Percentiles rank a stretch among this genome's conserved stretches.
Evolutionary conservation across 2,888 invertebrate genomes (phyloP).

Genomic region (Lithosia quadra): DNA sequence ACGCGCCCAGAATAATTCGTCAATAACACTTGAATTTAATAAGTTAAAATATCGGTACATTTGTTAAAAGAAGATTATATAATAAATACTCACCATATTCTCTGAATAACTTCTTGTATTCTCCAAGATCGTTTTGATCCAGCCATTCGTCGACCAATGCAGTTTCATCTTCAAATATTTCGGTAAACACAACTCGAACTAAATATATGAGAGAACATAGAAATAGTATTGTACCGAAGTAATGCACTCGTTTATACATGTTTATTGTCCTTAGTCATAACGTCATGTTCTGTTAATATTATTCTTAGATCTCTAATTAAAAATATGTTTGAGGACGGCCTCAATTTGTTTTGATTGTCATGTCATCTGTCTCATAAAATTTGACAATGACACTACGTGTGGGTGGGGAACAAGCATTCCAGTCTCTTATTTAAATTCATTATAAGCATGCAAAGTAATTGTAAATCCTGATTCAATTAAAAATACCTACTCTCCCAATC

Average conservation of each 20-base stretch:
- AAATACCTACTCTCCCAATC: too few relatives aligned
- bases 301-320: slow-evolving; percentile 37
- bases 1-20: slow-evolving; percentile 30
- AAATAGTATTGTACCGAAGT: slow-evolving; percentile 69
- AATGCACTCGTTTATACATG: slow-evolving; percentile 75
- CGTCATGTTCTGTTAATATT: slow-evolving; percentile 48
- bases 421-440: not conserved
- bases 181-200: slow-evolving; percentile 71
- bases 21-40: slow-evolving; percentile 17
- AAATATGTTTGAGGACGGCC: slow-evolving; percentile 51
- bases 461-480: too few relatives aligned
- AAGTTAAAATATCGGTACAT: slow-evolving; percentile 13
- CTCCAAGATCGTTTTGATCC: slow-evolving; percentile 90
- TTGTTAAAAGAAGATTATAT: slow-evolving; percentile 10
- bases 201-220: slow-evolving; percentile 74
- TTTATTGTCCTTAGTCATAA: slow-evolving; percentile 68
- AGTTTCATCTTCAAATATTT: slow-evolving; percentile 84
- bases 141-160: slow-evolving; percentile 92
- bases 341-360: slow-evolving; percentile 43
- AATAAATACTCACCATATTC: slow-evolving; percentile 89
- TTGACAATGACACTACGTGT: slow-evolving; percentile 3
- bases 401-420: not conserved
- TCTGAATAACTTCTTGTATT: slow-evolving; percentile 90
- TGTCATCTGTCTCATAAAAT: not conserved
- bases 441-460: not conserved